These are phyloP conservation scores for Norana najaformis DNA, from an alignment of 2,888 invertebrate genomes.

Conservation along the genomic window DNA sequence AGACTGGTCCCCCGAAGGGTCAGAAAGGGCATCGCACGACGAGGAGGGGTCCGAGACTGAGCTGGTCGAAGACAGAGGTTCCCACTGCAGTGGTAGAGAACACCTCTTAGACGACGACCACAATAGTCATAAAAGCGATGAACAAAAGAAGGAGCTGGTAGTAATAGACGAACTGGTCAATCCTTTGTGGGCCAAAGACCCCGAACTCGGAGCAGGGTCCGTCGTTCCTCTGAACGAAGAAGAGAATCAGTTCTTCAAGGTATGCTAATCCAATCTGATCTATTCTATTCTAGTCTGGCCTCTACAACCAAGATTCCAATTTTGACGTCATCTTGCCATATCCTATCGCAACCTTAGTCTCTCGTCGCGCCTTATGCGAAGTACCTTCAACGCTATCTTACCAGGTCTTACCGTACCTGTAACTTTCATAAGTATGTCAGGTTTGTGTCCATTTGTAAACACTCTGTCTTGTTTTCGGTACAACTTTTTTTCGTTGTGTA, in stretches of 20 bases:
- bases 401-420: background rate
- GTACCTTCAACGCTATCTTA: background rate
- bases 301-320: no score
- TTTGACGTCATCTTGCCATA: no score
- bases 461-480: no score
- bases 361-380: no score
- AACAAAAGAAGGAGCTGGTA: background rate
- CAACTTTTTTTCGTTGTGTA: background rate
- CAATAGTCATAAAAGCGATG: background rate
- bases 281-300: background rate
- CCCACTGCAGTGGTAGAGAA: background rate
- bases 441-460: no score
- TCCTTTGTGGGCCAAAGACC: slow-evolving; percentile 90
- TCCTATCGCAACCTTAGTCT: no score
- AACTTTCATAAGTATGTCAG: no score
- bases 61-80: background rate
- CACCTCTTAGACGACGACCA: background rate
- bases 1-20: background rate
- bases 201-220: slow-evolving; percentile 84
- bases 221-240: slow-evolving; percentile 79
- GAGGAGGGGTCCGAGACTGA: background rate
- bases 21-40: background rate
- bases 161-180: slow-evolving; percentile 68
- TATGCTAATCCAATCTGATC: background rate
- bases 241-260: slow-evolving; percentile 85